Evolutionary conservation across 1,140 invertebrate genomes (phyloP).

Genomic region (Campoletis sonorensis): DNA sequence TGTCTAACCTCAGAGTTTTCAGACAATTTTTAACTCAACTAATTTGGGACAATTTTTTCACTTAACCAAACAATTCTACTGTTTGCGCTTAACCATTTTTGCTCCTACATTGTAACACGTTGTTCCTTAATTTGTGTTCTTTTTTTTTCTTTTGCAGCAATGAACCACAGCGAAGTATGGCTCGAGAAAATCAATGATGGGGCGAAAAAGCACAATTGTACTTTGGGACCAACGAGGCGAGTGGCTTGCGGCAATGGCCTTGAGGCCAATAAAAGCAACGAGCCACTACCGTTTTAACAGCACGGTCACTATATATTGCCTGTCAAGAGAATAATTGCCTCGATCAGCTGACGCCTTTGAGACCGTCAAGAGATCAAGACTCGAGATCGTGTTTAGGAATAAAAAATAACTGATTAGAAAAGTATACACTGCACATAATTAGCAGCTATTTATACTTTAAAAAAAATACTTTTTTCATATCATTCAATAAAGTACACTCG

Average conservation of each 20-base stretch:
- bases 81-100: not conserved
- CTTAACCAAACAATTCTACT: too few species aligned
- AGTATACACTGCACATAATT: too few species aligned
- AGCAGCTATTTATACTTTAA: too few species aligned
- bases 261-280: conserved; percentile 45
- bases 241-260: conserved; percentile 32
- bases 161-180: not conserved
- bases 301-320: not conserved
- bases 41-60: too few species aligned
- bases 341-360: conserved; percentile 40
- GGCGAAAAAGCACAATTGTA: not conserved
- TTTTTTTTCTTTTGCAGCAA: conserved; percentile 1
- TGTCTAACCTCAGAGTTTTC: too few species aligned
- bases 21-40: too few species aligned
- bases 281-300: conserved; percentile 27
- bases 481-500: too few species aligned
- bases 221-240: conserved; percentile 26
- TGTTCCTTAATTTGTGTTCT: not conserved
- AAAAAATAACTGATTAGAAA: not conserved
- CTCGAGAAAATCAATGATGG: conserved; percentile 6
- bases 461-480: too few species aligned
- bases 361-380: not conserved
- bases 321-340: conserved; percentile 32
- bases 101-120: not conserved
- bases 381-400: not conserved